Evolutionary conservation across 2,113 vertebrate species (phyloP).

Genomic region (cat (Felis catus)): DNA sequence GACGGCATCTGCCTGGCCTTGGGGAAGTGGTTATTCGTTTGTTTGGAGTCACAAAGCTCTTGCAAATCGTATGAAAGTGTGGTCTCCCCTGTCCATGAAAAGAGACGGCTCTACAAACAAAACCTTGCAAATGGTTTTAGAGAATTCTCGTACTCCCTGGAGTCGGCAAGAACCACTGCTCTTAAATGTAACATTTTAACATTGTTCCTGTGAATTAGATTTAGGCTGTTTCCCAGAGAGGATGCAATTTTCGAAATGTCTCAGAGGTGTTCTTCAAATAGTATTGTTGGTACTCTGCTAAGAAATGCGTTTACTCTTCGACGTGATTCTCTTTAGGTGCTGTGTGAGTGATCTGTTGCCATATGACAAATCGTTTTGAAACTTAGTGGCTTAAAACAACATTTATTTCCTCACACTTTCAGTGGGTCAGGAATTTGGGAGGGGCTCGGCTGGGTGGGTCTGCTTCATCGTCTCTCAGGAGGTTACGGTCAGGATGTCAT

Average conservation of each 20-base stretch:
- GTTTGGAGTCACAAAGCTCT: not conserved
- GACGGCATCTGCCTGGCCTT: not conserved
- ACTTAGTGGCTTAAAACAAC: not conserved
- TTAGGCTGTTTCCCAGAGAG: not conserved
- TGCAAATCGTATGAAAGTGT: not conserved
- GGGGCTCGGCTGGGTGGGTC: not conserved
- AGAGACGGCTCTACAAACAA: no score
- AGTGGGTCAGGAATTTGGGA: not conserved
- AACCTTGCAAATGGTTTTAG: not conserved
- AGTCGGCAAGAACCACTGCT: not conserved
- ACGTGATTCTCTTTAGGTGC: not conserved
- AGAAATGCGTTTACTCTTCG: not conserved
- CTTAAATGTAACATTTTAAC: fast-evolving
- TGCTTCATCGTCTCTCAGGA: not conserved
- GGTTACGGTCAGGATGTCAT: fast-evolving
- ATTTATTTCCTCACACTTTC: not conserved
- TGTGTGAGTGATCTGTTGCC: fast-evolving
- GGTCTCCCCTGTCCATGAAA: not conserved
- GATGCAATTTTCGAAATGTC: not conserved
- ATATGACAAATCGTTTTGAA: not conserved
- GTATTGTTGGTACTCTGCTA: fast-evolving
- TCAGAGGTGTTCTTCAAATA: not conserved
- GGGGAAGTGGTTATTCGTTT: not conserved
- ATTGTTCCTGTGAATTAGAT: not conserved
- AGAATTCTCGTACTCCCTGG: not conserved